Evolutionary conservation across 2,113 vertebrate species (phyloP), one percentile per base, ranked within the genome.

Genomic region (Syngnathus scovelli): DNA sequence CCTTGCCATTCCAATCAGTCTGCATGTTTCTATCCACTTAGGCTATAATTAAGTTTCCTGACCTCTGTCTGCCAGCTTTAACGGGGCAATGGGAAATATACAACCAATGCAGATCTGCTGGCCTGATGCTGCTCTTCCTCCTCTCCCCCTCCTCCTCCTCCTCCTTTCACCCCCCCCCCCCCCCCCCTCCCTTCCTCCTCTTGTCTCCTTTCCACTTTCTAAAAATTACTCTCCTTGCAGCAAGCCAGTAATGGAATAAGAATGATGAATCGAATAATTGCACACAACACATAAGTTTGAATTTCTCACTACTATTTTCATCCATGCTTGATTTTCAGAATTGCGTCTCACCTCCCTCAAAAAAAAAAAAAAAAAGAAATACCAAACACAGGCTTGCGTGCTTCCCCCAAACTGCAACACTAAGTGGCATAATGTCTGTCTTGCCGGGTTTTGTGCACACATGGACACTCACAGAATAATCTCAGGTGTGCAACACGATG

Each of bases 251-350:
- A 95, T 94, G 93, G 92, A 95, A 96, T 95, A 94, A 89, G 94
- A 96, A 94, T 95, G 93, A 96, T 95, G 95, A 95, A 98, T 95
- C 92, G 92, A 94, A 94, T 96, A 95, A 96, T 95, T 96, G 93
- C 93, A 92, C 90, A 86, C 90, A 93, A 93, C 91, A 92, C 93
- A 95, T 94, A 93, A 92, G 93, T 94, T 94, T 93, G 90, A 94
- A 93, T 92, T 92, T 92, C 85, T 79, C 61, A 66, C 64, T 61
- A 65, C 59, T 61, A 88, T 87, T 84, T 12, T 95, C 95, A 93
- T 93, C 89, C 82, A 89, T 88, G 90, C 86, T 90, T 92, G 91
- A 95, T 94, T 93, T 94, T 94, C 92, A 92, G 92, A 86, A 90
- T 84, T 69, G 65, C 62, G 68, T 66, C 58, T 60, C 83, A 89